These are phyloP conservation scores for Hymenopus coronatus DNA, from an alignment of 2,888 invertebrate genomes.

Conservation along the genomic window DNA sequence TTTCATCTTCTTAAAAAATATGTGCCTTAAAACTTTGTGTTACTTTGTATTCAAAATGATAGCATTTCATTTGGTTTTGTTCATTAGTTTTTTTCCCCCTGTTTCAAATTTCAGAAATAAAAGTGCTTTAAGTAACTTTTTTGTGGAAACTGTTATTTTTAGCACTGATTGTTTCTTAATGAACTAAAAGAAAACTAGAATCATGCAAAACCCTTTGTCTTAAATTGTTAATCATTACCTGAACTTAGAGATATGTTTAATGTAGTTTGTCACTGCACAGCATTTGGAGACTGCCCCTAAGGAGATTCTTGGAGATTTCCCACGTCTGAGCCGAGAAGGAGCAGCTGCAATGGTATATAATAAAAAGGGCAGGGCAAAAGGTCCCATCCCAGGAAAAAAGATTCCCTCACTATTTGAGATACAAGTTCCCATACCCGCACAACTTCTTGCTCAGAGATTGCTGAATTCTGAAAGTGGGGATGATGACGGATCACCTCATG, in stretches of 20 bases:
- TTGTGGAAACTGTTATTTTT: too few relatives aligned
- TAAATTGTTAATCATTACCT: not conserved
- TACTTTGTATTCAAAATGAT: too few relatives aligned
- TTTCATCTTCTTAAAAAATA: too few relatives aligned
- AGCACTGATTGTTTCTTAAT: too few relatives aligned
- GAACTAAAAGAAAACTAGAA: too few relatives aligned
- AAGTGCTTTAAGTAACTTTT: too few relatives aligned
- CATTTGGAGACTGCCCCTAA: conserved; percentile 89
- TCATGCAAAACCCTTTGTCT: too few relatives aligned
- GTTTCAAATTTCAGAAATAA: too few relatives aligned
- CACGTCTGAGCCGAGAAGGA: conserved; percentile 74
- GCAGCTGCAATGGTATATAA: conserved; percentile 50
- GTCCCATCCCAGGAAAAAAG: conserved; percentile 35
- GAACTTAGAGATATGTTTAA: not conserved
- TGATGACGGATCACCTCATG: conserved; percentile 9
- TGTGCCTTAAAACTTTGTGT: too few relatives aligned
- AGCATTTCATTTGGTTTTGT: too few relatives aligned
- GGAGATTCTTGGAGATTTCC: conserved; percentile 87
- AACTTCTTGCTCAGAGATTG: conserved; percentile 16
- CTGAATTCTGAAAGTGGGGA: not conserved
- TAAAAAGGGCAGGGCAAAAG: conserved; percentile 23
- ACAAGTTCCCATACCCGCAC: conserved; percentile 41
- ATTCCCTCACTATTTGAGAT: conserved; percentile 49
- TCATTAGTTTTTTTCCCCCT: too few relatives aligned
- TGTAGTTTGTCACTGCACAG: conserved; percentile 45